These are phyloP conservation scores for Erpobdella octoculata DNA, from an alignment of 2,888 invertebrate species.

Conservation along the genomic window DNA sequence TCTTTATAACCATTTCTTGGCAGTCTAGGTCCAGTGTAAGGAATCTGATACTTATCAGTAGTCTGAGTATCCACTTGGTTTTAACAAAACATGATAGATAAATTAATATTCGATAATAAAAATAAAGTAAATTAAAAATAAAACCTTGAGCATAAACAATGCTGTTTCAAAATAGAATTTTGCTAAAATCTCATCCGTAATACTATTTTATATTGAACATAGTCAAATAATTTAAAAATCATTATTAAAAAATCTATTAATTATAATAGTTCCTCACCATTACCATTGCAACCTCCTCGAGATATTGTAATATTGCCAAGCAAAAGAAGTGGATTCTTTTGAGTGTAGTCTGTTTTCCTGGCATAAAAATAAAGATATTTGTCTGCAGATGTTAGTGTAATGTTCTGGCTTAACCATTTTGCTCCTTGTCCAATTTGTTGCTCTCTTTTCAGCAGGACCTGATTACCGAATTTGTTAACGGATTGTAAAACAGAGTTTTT, in stretches of 20 bases:
- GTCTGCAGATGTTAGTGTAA: background rate
- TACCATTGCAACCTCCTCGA: background rate
- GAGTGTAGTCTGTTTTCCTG: constrained; percentile 16
- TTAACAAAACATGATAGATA: too few species aligned
- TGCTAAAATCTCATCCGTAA: too few species aligned
- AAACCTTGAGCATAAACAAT: background rate
- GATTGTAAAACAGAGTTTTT: too few species aligned
- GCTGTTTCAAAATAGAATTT: too few species aligned
- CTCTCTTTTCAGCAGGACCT: background rate
- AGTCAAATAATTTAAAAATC: too few species aligned
- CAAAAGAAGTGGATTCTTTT: background rate
- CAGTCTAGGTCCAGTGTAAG: constrained; percentile 16
- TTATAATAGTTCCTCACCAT: background rate
- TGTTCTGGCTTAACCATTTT: background rate
- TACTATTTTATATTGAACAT: too few species aligned
- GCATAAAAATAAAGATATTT: constrained; percentile 5
- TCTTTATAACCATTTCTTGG: background rate
- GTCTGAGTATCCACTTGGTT: too few species aligned
- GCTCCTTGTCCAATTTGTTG: background rate
- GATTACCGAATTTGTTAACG: background rate
- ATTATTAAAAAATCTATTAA: too few species aligned
- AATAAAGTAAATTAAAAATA: too few species aligned
- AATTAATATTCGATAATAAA: too few species aligned
- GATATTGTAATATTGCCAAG: constrained; percentile 22
- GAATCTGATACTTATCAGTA: background rate